Conservation (phyloP, 2,888 invertebrate genomes). For the Phengaris alcon region DNA sequence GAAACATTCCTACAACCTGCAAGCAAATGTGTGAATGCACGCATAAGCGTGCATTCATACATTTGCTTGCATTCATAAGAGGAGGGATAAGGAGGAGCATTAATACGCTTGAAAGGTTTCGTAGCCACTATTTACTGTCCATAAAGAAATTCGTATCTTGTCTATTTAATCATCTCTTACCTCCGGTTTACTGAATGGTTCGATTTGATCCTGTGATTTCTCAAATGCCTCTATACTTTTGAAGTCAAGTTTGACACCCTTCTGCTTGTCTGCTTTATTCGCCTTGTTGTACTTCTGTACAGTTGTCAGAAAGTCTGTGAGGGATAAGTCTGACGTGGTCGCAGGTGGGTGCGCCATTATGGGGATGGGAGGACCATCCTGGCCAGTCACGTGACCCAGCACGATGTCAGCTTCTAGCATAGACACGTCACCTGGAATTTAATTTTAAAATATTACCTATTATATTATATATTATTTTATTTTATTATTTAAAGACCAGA, state of each 20-base stretch:
- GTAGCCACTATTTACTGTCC: background rate
- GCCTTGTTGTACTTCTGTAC: constrained; percentile 75
- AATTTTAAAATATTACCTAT: constrained; percentile 17
- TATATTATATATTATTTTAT: no score
- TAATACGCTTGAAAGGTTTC: background rate
- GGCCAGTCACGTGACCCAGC: constrained; percentile 80
- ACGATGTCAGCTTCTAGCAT: constrained; percentile 94
- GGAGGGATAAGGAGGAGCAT: no score
- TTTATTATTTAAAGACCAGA: no score
- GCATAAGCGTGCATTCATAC: no score
- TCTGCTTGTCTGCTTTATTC: constrained; percentile 61
- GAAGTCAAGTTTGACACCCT: constrained; percentile 94
- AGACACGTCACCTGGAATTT: constrained; percentile 78
- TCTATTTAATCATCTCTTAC: constrained; percentile 42
- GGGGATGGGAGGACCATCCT: constrained; percentile 77
- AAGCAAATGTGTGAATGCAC: no score
- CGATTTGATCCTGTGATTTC: constrained; percentile 72
- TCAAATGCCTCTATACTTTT: constrained; percentile 87
- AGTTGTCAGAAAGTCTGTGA: constrained; percentile 84
- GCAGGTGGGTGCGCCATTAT: constrained; percentile 93
- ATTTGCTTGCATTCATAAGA: no score
- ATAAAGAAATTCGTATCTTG: background rate
- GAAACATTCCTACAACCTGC: no score
- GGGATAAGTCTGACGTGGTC: constrained; percentile 84
- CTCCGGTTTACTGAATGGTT: constrained; percentile 60